Base-by-base conservation (phyloP, 1,140 invertebrate genomes). In the Globodera ellingtonae region DNA sequence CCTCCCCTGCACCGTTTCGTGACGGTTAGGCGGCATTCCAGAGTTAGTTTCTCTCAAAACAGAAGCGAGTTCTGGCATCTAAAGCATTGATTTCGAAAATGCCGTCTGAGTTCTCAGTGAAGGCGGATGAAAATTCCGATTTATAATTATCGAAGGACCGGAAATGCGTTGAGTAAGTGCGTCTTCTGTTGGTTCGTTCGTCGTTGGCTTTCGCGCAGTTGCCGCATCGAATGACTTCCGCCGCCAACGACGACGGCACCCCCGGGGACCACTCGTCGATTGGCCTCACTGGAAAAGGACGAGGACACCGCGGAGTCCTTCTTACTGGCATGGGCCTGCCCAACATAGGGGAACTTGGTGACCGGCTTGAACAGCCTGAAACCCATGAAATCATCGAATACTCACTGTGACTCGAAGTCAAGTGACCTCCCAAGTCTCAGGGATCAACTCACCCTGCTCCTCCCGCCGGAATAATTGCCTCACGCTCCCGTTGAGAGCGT, bases 281-380 rank as follows among this genome's bases (percentile, higher is more conserved):
- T 82, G 21, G 83, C 81, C 21, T 83, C 82, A 18, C 72, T 86
- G 21, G 82, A 83, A 50, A 83, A 84, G 10, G 84, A 73, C 8
- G 82, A 83, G 47, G 82, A 83, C 24, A 86, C 82, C 8, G 82
- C 79, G n/a, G 82, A 83, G 56, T 85, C 83, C 70, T 83, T 83
- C 66, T 83, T 83, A 35, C 76, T 81, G 10, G 82, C 56, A 21
- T 65, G 80, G 13, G 82, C 83, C 15, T 84, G 71, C 56, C 82
- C 73, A 21, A 83, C 69, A 47, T 83, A 83, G 4, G 82, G 82
- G 35, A 78, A 82, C 48, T 81, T 84, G 59, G n/a, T 66, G 62
- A 75, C 72, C 35, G 82, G 82, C 15, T 82, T 71, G 24, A 83
- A 83, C 50, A 83, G 24, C 35, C 75, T 70, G n/a, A 35, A 70